Percentiles rank a stretch among this genome's conserved stretches.
phyloP scores from a whole-genome alignment of 2,113 vertebrate genomes.

The Xiphophorus hellerii region DNA sequence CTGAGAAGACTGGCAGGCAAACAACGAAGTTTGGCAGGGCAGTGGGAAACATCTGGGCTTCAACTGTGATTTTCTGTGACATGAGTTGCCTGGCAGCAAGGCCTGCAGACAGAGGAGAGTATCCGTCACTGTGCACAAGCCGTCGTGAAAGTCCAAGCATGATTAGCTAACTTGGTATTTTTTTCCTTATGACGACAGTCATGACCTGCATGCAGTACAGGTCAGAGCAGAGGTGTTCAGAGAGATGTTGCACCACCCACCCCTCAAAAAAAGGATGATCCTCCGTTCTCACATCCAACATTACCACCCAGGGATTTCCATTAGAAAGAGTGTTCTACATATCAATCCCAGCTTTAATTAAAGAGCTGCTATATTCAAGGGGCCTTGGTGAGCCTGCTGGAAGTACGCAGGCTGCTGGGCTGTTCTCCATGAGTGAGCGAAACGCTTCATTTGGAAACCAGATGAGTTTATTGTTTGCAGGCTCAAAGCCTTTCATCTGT shows the following conservation, averaged over 20 bases:
- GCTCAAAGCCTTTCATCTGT: slow-evolving; percentile 72
- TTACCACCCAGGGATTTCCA: slow-evolving; percentile 75
- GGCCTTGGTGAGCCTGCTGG: slow-evolving; percentile 65
- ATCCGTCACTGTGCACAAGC: slow-evolving; percentile 37
- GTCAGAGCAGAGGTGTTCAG: slow-evolving; percentile 3
- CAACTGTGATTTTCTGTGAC: slow-evolving; percentile 66
- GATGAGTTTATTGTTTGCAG: slow-evolving; percentile 77
- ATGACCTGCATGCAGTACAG: slow-evolving; percentile 30
- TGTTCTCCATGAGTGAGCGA: slow-evolving; percentile 66
- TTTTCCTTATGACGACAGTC: slow-evolving; percentile 31
- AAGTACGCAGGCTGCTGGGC: slow-evolving; percentile 61
- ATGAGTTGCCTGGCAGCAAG: slow-evolving; percentile 39
- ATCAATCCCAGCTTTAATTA: slow-evolving; percentile 85
- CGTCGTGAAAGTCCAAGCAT: slow-evolving; percentile 62
- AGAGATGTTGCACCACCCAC: background rate
- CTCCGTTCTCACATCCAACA: slow-evolving; percentile 40
- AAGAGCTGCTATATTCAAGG: slow-evolving; percentile 83
- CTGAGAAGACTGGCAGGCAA: slow-evolving; percentile 49
- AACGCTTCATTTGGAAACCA: slow-evolving; percentile 80
- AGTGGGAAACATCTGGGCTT: slow-evolving; percentile 58
- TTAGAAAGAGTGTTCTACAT: slow-evolving; percentile 84
- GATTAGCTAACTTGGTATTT: slow-evolving; percentile 38
- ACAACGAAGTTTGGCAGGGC: slow-evolving; percentile 62
- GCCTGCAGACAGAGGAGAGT: slow-evolving; percentile 48
- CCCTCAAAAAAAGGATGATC: background rate